A percentile compares a stretch with the other conserved stretches of the same genome.
phyloP scores from a whole-genome alignment of 2,797 vertebrate genomes.

The Chrosomus eos region DNA sequence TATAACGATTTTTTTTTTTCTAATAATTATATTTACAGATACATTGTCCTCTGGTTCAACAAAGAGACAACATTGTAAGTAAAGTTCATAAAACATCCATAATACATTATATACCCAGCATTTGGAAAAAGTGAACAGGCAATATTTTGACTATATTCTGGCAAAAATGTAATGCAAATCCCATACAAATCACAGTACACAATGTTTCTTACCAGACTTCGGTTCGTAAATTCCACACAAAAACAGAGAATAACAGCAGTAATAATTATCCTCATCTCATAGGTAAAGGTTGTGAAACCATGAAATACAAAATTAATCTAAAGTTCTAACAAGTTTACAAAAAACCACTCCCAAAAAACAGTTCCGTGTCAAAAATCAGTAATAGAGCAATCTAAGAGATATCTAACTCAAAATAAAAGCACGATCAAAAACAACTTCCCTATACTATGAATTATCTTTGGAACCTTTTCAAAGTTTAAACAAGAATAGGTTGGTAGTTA shows the following conservation, averaged over 20 bases:
- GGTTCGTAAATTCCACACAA: background rate
- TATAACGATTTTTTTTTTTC: background rate
- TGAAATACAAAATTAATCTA: background rate
- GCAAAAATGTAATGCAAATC: background rate
- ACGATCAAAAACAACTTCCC: background rate
- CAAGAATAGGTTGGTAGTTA: background rate
- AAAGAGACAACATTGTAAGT: background rate
- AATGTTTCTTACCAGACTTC: background rate
- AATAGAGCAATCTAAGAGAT: background rate
- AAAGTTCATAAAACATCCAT: background rate
- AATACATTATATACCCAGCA: background rate
- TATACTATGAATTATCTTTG: background rate
- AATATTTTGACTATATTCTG: background rate
- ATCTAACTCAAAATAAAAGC: background rate
- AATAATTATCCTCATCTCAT: background rate
- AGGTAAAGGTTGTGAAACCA: background rate
- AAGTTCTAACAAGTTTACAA: background rate
- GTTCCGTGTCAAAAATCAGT: background rate
- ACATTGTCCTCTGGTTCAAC: background rate
- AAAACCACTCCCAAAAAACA: background rate
- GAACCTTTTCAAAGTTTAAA: background rate
- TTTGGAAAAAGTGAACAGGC: background rate
- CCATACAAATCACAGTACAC: no score
- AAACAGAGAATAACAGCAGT: background rate
- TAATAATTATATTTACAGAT: conserved; percentile 4